Conservation (phyloP, 2,888 invertebrate species). For the Prosapia bicincta region DNA sequence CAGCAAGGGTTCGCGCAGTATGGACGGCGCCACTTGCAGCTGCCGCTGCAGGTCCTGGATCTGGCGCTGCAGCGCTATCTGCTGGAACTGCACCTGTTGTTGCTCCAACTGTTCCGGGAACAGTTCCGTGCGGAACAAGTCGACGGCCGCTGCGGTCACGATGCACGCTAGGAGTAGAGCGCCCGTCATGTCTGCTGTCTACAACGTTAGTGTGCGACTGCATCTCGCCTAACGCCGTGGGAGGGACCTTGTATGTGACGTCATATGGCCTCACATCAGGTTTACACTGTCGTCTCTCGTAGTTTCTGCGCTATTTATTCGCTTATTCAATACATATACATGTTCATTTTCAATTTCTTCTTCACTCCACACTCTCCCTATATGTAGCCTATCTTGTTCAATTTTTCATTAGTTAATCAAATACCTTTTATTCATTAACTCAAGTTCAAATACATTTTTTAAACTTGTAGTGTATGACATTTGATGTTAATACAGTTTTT, state of each 20-base stretch:
- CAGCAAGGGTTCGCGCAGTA: conserved; percentile 29
- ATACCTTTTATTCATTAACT: too few relatives aligned
- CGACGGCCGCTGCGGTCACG: not conserved
- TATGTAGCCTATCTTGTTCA: too few relatives aligned
- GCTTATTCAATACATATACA: too few relatives aligned
- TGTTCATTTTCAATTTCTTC: too few relatives aligned
- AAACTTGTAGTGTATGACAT: too few relatives aligned
- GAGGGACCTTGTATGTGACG: not conserved
- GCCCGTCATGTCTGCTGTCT: not conserved
- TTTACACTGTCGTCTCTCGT: too few relatives aligned
- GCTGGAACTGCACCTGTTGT: conserved; percentile 42
- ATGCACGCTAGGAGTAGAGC: not conserved
- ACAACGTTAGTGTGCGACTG: not conserved
- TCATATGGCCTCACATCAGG: too few relatives aligned
- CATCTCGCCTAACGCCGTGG: not conserved
- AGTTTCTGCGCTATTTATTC: too few relatives aligned
- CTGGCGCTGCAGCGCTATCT: conserved; percentile 45
- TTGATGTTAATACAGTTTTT: too few relatives aligned
- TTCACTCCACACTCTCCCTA: too few relatives aligned
- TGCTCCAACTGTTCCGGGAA: conserved; percentile 43
- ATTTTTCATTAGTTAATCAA: too few relatives aligned
- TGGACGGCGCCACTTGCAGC: conserved; percentile 31
- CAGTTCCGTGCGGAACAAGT: conserved; percentile 29
- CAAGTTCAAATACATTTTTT: too few relatives aligned
- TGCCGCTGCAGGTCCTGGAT: conserved; percentile 39